Evolutionary conservation across 2,113 vertebrate species (phyloP), one percentile per base, ranked within the genome.

Genomic region (Ochotona princeps): DNA sequence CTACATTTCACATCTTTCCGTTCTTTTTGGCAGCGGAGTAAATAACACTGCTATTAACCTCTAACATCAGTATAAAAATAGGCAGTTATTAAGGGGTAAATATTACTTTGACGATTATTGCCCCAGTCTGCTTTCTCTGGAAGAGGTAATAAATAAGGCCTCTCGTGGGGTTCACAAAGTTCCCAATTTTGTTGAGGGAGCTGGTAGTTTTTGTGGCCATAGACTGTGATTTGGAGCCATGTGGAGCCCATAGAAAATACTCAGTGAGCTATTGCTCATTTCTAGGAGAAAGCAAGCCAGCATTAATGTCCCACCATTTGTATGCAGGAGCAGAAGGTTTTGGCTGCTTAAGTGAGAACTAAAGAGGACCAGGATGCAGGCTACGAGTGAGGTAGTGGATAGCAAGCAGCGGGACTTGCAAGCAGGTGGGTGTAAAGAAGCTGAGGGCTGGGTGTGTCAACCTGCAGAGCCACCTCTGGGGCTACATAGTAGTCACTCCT

Each of bases 21-120:
- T 98, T 97, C 96, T 97, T 98, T 98, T 96, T 98, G 98, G 92
- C 98, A 98, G 95, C 98, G 97, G 80, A 98, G 98, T 98, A 98
- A 98, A 98, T 98, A 98, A 98, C 97, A 97, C 60, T 91, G 95
- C 97, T 97, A 97, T 98, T 98, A 98, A 98, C 98, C 97, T 98
- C 98, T 97, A 97, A 97, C 97, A 97, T 93, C 66, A 21, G 94
- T 98, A 97, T 97, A 98, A 98, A 98, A 98, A 98, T 98, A 98
- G 97, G 96, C 95, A 96, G 98, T 98, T 98, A 97, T 98, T 98
- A 98, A 98, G 98, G 97, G 97, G 97, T 98, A 98, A 98, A 97
- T 98, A 97, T 97, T 97, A 98, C 98, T 97, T 97, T 98, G 97
- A 97, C 96, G 96, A 98, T 98, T 98, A 98, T 98, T 98, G 93